phyloP scores from a whole-genome alignment of 2,113 vertebrate species.

The Anser cygnoides region DNA sequence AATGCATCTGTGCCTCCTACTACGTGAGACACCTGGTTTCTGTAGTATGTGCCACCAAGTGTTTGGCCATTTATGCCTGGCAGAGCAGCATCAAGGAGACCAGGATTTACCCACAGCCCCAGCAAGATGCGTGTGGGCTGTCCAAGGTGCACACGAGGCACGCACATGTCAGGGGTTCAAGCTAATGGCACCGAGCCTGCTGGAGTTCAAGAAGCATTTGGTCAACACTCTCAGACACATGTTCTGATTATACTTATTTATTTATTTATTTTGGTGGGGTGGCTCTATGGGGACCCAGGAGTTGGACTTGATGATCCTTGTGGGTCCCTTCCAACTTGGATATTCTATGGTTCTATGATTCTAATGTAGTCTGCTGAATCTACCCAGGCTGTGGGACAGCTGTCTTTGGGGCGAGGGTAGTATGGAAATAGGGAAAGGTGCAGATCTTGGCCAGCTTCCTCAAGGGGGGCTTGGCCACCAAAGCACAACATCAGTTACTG shows the following conservation, averaged over 20 bases:
- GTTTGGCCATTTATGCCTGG: rapidly evolving
- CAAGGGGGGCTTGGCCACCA: neutral
- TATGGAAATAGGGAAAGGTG: neutral
- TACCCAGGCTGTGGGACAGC: neutral
- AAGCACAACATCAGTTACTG: neutral
- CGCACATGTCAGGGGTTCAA: rapidly evolving
- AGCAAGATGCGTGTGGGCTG: neutral
- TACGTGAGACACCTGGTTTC: neutral
- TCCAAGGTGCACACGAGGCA: rapidly evolving
- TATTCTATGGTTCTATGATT: too few species aligned
- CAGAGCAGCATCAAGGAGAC: neutral
- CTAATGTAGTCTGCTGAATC: neutral
- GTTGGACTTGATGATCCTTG: too few species aligned
- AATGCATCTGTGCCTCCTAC: neutral
- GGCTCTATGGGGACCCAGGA: too few species aligned
- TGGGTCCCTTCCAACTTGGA: too few species aligned
- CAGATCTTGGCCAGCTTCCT: too few species aligned
- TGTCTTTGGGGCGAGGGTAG: too few species aligned
- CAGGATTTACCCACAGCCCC: neutral
- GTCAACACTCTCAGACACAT: too few species aligned
- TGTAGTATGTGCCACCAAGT: neutral
- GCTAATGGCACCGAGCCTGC: too few species aligned
- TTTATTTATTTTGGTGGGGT: too few species aligned
- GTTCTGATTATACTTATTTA: too few species aligned
- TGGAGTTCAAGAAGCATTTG: too few species aligned